Conservation (phyloP, 2,797 vertebrate species). For the Anguilla megastoma region DNA sequence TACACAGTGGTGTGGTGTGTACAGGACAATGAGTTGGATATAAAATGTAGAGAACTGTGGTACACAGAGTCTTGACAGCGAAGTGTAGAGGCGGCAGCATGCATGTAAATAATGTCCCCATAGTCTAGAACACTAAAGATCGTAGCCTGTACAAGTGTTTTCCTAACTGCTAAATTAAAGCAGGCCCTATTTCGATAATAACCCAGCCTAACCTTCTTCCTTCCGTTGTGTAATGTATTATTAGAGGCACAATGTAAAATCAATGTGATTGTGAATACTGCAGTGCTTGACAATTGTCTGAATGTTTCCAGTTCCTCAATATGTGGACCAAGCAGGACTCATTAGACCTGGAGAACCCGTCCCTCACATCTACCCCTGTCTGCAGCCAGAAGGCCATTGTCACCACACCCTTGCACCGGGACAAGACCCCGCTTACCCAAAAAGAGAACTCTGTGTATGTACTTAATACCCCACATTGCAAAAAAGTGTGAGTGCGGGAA, state of each 20-base stretch:
- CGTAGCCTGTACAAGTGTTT: too few species aligned
- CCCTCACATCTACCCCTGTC: slow-evolving; percentile 93
- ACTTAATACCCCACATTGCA: too few species aligned
- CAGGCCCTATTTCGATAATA: too few species aligned
- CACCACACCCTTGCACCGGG: slow-evolving; percentile 91
- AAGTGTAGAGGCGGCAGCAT: too few species aligned
- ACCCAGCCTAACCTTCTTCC: too few species aligned
- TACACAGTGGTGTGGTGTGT: too few species aligned
- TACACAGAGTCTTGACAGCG: too few species aligned
- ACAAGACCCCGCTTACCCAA: slow-evolving; percentile 91
- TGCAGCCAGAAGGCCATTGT: slow-evolving; percentile 95
- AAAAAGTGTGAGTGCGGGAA: background rate
- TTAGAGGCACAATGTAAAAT: background rate
- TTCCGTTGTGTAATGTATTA: background rate
- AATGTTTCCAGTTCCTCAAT: slow-evolving; percentile 85
- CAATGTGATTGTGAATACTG: fast-evolving
- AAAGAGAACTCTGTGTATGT: slow-evolving; percentile 86
- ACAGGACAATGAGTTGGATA: too few species aligned
- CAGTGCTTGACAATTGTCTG: background rate
- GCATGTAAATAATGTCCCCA: too few species aligned
- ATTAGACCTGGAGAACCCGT: slow-evolving; percentile 90
- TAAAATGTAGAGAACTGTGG: too few species aligned
- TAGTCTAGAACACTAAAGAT: too few species aligned
- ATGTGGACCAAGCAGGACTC: slow-evolving; percentile 96
- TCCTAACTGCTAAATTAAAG: too few species aligned